Evolutionary conservation across 2,113 vertebrate species (phyloP), one percentile per base, ranked within the genome.

Genomic region (Tragelaphus buxtoni): DNA sequence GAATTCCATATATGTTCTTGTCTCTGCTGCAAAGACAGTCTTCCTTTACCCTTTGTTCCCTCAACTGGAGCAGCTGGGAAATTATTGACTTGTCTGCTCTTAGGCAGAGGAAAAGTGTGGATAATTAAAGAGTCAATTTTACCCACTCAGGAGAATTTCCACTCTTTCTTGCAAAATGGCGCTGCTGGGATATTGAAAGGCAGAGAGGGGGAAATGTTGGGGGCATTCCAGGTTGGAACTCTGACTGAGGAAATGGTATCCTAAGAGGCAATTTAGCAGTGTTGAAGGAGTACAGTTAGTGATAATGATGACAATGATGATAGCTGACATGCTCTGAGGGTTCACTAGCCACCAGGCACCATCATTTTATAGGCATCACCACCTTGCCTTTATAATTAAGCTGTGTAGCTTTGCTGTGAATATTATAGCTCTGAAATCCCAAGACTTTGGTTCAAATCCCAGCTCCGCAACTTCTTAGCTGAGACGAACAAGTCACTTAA

Each of bases 301-400:
- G 39, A 42, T 60, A 30, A 28, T 4, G 26, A 32, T 0, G 63
- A 74, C 11, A 1, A 2, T 8, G 47, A 35, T 11, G 80, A 13
- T 3, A 53, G 63, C 11, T 9, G n/a, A 61, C n/a, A 2, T 9
- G 14, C 35, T 12, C 2, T 0, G 7, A 63, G 24, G 24, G 24
- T 42, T 87, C 32, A 9, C 30, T 9, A 20, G 26, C 9, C 4
- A 22, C 17, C 11, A 26, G 69, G 12, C 4, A 3, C 30, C 7
- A 0, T 14, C 69, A 13, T 60, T 14, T 9, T 7, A 24, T 6
- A 30, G 76, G 16, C 9, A 5, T n/a, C 5, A 0, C 11, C 77
- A 13, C 28, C 53, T 3, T 55, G 30, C 5, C 5, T 47, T 45
- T 32, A 10, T 1, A 7, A 91, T 61, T 42, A 63, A 39, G 32